phyloP scores from a whole-genome alignment of 2,113 vertebrate species.

The Ctenomys sociabilis region DNA sequence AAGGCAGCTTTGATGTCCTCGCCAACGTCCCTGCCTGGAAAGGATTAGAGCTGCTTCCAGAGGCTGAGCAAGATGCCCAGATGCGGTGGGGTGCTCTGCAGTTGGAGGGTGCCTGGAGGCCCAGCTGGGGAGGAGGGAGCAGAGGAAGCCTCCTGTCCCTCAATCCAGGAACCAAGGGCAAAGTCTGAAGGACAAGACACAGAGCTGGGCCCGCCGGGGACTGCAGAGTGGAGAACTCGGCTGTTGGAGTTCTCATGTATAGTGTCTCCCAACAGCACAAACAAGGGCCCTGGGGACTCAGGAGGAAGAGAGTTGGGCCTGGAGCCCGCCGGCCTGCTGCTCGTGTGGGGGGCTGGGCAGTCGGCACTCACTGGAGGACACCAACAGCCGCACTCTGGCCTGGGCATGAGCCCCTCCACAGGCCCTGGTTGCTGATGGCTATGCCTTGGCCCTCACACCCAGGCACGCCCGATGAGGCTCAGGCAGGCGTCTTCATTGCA shows the following conservation, averaged over 20 bases:
- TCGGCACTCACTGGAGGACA: accelerated
- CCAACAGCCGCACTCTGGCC: not conserved
- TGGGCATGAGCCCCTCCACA: accelerated
- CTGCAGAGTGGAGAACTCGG: not conserved
- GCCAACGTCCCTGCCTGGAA: conserved; percentile 29
- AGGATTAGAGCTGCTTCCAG: not conserved
- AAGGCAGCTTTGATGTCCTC: conserved; percentile 65
- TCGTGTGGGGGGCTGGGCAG: accelerated
- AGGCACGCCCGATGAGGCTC: too few species aligned
- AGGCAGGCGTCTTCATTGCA: not conserved
- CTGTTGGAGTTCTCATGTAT: not conserved
- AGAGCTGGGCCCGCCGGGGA: not conserved
- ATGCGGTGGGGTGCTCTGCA: not conserved
- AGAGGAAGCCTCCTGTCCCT: not conserved
- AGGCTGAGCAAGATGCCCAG: not conserved
- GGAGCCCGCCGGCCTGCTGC: not conserved
- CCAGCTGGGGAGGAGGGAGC: not conserved
- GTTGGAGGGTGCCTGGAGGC: not conserved
- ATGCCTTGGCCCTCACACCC: not conserved
- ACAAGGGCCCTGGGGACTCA: not conserved
- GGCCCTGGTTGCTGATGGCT: not conserved
- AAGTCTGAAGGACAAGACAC: not conserved
- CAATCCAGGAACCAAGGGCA: accelerated
- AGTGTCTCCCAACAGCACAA: accelerated
- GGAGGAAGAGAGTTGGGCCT: not conserved